Evolutionary conservation across 2,797 vertebrate species (phyloP), one percentile per base, ranked within the genome.

Genomic region (Galaxias olidus): DNA sequence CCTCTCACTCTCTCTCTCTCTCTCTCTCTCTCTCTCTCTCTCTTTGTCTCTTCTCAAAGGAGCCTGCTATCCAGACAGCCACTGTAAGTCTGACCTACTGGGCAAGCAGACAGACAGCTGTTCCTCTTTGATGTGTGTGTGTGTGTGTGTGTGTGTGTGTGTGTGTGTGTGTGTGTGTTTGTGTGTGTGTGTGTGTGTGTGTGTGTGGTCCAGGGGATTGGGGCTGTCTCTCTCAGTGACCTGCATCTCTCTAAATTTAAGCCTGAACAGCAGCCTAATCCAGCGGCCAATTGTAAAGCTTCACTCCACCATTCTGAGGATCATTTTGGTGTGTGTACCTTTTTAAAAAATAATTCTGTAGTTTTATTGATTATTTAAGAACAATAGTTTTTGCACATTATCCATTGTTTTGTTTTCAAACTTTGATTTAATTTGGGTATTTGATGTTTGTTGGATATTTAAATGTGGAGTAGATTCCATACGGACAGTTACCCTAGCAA

Each of bases 171-270:
- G 70, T 50, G 58, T 59, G 59, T 61, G 57, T 56, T 20, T 42
- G 41, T 57, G 54, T 8, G n/a, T 15, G 40, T n/a, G 41, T 20
- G 61, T 20, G 12, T 49, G 18, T 60, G 53, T 53, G 61, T 45
- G 8, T 47, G 52, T 45, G 9, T 15, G 68, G 48, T 49, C 55
- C 59, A 60, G 61, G 30, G 50, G 66, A 66, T 65, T 71, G 68
- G 68, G 45, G 46, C 62, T 59, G 71, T 48, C 51, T 71, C 66
- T 59, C 72, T 46, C 65, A 73, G 46, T 82, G 84, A 84, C 82
- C 81, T 78, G 70, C 72, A 84, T 84, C 70, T 59, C 45, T 73
- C 30, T 30, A 30, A n/a, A n/a, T n/a, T n/a, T 85, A 85, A 88
- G 75, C 77, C 68, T 66, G 63, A 56, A 69, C 69, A 47, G 68